Evolutionary conservation across 2,113 vertebrate species (phyloP).

Genomic region (Elanus axillaris): DNA sequence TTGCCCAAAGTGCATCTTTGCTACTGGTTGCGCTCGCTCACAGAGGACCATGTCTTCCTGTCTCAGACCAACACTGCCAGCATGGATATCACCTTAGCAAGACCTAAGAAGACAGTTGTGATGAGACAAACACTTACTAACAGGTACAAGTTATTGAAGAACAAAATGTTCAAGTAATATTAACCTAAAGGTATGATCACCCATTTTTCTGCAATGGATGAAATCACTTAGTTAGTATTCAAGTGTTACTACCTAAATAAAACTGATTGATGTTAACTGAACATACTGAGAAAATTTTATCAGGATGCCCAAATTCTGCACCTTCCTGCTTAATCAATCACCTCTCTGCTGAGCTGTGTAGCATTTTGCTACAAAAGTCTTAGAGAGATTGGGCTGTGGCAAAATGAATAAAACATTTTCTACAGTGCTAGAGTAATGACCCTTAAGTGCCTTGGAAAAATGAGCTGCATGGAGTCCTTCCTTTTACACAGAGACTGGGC

Average conservation of each 20-base stretch:
- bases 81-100: background rate
- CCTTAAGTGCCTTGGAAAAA: slow-evolving; percentile 69
- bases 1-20: background rate
- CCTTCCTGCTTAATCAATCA: slow-evolving; percentile 71
- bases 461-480: slow-evolving; percentile 31
- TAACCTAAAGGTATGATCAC: slow-evolving; percentile 51
- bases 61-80: background rate
- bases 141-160: slow-evolving; percentile 70
- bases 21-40: background rate
- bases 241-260: slow-evolving; percentile 70
- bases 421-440: slow-evolving; percentile 69
- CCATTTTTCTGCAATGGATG: slow-evolving; percentile 44
- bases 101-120: background rate
- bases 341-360: slow-evolving; percentile 53
- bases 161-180: slow-evolving; percentile 63
- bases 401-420: slow-evolving; percentile 76
- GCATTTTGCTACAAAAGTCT: slow-evolving; percentile 53
- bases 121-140: background rate
- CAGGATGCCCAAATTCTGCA: slow-evolving; percentile 62
- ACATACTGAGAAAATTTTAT: slow-evolving; percentile 59
- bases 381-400: slow-evolving; percentile 55
- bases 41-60: background rate
- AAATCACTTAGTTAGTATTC: slow-evolving; percentile 66
- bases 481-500: slow-evolving; percentile 1
- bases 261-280: slow-evolving; percentile 69